Conservation (phyloP, 2,113 vertebrate species). For the Todiramphus saurophagus region DNA sequence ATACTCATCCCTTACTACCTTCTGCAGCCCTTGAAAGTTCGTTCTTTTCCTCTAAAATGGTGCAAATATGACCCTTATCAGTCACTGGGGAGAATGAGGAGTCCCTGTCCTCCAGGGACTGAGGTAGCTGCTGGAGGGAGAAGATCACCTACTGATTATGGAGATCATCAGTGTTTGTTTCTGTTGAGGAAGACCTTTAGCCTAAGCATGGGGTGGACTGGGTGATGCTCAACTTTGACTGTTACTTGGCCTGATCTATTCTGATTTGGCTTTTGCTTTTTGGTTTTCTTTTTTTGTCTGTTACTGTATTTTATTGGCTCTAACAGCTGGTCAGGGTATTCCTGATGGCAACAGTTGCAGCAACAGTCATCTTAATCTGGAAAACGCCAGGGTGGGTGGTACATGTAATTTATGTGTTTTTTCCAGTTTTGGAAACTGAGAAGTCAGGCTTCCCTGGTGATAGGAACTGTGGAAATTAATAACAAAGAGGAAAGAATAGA, state of each 20-base stretch:
- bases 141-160: rapidly evolving
- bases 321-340: constrained; percentile 22
- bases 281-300: not conserved
- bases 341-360: constrained; percentile 46
- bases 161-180: not conserved
- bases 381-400: not conserved
- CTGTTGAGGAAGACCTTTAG: not conserved
- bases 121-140: not conserved
- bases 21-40: not conserved
- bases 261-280: not conserved
- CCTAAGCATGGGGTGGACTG: not conserved
- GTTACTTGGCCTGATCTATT: not conserved
- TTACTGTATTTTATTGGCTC: not conserved
- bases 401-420: constrained; percentile 1
- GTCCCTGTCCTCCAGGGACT: not conserved
- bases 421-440: not conserved
- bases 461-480: not conserved
- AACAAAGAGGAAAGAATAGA: not conserved
- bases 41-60: not conserved
- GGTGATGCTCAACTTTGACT: not conserved
- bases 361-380: not conserved
- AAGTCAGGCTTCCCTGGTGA: not conserved
- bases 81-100: rapidly evolving
- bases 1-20: not conserved
- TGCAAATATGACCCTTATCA: not conserved